Percentiles rank a stretch among this genome's conserved stretches.
Conservation (phyloP, 1,140 invertebrate genomes). For the Gonatopus flavifemur region DNA sequence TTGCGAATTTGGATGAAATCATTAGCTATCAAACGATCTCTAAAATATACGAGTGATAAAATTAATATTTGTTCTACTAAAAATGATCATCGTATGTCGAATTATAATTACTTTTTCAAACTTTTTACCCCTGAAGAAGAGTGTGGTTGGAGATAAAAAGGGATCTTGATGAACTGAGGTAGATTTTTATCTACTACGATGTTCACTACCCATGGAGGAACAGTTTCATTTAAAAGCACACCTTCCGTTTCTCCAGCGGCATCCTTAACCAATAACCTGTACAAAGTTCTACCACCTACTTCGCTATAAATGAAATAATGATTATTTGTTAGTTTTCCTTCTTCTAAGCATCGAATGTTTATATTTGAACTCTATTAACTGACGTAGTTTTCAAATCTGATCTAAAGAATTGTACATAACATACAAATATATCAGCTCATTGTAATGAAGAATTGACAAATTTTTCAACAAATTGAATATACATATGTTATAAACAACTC, state of each 20-base stretch:
- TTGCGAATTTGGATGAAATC: slow-evolving; percentile 99
- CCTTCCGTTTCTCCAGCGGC: slow-evolving; percentile 95
- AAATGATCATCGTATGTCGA: not conserved
- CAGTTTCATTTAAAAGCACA: slow-evolving; percentile 88
- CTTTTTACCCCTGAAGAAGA: slow-evolving; percentile 86
- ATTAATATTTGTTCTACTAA: not conserved
- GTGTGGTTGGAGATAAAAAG: slow-evolving; percentile 95
- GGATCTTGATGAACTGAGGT: slow-evolving; percentile 96
- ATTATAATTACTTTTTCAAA: slow-evolving; percentile 80
- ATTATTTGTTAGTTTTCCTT: slow-evolving; percentile 15
- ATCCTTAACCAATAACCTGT: slow-evolving; percentile 87
- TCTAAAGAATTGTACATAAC: too few relatives aligned
- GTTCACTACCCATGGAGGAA: slow-evolving; percentile 95
- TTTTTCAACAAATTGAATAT: too few relatives aligned
- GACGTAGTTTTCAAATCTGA: too few relatives aligned
- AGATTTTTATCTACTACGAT: slow-evolving; percentile 92
- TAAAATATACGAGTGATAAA: slow-evolving; percentile 52
- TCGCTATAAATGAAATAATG: slow-evolving; percentile 68
- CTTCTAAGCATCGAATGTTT: too few relatives aligned
- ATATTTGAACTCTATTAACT: too few relatives aligned
- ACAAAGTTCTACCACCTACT: slow-evolving; percentile 90
- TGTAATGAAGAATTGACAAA: too few relatives aligned
- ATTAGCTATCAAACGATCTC: slow-evolving; percentile 96
- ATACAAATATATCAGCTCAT: too few relatives aligned
- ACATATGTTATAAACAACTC: too few relatives aligned